phyloP scores from a whole-genome alignment of 1,140 invertebrate genomes.

The Aculops lycopersici region DNA sequence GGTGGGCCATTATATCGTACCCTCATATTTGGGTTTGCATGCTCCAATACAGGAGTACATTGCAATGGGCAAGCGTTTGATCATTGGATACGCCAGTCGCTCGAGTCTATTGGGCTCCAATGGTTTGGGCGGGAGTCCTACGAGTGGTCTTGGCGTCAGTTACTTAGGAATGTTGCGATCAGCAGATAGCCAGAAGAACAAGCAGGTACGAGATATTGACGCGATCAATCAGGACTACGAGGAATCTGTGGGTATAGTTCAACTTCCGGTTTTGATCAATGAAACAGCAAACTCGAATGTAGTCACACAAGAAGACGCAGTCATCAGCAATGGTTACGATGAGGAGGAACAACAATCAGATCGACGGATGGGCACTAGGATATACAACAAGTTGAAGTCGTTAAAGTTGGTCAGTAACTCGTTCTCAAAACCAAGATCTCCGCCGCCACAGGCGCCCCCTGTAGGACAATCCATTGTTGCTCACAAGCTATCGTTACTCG shows the following conservation, averaged over 20 bases:
- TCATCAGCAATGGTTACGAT: no score
- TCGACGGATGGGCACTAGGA: no score
- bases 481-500: conserved; percentile 2
- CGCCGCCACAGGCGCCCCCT: conserved; percentile 19
- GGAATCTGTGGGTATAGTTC: no score
- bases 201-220: not conserved
- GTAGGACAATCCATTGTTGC: conserved; percentile 18
- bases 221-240: not conserved
- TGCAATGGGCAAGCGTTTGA: not conserved
- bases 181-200: not conserved
- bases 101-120: not conserved
- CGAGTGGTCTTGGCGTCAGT: no score
- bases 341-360: not conserved
- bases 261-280: no score
- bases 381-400: no score
- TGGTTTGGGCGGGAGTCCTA: not conserved
- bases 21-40: conserved; percentile 18
- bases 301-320: no score
- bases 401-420: not conserved
- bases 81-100: not conserved
- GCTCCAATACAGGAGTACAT: conserved; percentile 6
- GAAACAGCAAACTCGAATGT: not conserved
- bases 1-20: conserved; percentile 19
- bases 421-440: conserved; percentile 20
- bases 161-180: no score